Evolutionary conservation across 2,888 invertebrate genomes (phyloP).

Genomic region (Perdita meconis): DNA sequence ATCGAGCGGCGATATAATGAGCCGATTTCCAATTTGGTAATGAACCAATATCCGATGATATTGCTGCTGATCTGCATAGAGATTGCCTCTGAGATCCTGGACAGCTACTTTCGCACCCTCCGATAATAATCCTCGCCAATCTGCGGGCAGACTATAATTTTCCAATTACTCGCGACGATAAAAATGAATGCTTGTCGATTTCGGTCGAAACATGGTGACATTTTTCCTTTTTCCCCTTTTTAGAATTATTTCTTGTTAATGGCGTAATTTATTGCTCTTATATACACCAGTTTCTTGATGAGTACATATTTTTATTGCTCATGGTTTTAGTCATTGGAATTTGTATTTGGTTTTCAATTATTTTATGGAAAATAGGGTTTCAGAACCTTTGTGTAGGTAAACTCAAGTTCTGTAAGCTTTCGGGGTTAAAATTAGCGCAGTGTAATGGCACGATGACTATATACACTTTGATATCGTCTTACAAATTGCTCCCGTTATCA

Average conservation of each 20-base stretch:
- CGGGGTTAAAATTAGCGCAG: slow-evolving; percentile 3
- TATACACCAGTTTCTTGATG: background rate
- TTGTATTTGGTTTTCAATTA: too few species aligned
- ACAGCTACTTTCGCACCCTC: slow-evolving; percentile 13
- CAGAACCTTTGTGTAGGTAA: too few species aligned
- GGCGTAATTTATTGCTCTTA: background rate
- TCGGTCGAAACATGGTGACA: slow-evolving; percentile 25
- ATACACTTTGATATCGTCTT: slow-evolving; percentile 16
- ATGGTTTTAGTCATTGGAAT: too few species aligned
- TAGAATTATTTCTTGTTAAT: background rate
- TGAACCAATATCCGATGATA: slow-evolving; percentile 57
- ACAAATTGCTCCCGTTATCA: slow-evolving; percentile 15
- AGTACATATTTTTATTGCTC: too few species aligned
- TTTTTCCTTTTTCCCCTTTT: background rate
- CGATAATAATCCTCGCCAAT: slow-evolving; percentile 13
- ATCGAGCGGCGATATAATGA: slow-evolving; percentile 11
- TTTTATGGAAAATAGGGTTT: too few species aligned
- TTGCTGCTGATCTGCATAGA: slow-evolving; percentile 57
- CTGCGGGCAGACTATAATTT: slow-evolving; percentile 26
- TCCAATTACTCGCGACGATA: slow-evolving; percentile 44
- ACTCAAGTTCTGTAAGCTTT: background rate
- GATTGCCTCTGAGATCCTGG: slow-evolving; percentile 36
- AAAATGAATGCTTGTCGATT: slow-evolving; percentile 38
- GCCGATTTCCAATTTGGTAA: slow-evolving; percentile 56
- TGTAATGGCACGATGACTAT: slow-evolving; percentile 14